Conservation (phyloP, 2,113 vertebrate species). For the Actenoides hombroni region DNA sequence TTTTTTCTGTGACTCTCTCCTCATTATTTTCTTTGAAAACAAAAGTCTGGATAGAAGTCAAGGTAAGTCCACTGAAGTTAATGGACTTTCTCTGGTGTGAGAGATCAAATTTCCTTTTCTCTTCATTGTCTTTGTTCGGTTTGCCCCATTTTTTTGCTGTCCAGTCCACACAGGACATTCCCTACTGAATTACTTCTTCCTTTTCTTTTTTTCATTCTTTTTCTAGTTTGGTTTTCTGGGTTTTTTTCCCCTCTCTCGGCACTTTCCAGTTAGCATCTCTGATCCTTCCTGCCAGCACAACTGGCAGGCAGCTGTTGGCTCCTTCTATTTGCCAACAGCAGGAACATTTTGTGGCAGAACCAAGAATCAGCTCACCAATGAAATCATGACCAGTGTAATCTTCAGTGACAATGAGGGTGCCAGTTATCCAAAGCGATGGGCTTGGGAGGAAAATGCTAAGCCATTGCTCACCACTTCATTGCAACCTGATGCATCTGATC, state of each 20-base stretch:
- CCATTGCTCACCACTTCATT: neutral
- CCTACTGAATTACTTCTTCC: neutral
- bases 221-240: neutral
- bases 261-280: neutral
- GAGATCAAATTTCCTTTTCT: neutral
- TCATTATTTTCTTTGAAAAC: conserved; percentile 7
- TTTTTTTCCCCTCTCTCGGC: neutral
- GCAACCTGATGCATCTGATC: neutral
- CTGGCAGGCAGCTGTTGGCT: neutral
- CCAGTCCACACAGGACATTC: neutral
- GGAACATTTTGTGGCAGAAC: neutral
- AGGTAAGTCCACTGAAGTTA: neutral
- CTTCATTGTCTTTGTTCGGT: neutral
- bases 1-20: neutral
- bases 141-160: neutral
- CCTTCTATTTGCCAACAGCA: neutral
- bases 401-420: neutral
- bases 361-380: neutral
- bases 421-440: neutral
- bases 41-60: neutral
- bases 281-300: neutral
- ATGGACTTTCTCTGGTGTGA: neutral
- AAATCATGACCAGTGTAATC: neutral
- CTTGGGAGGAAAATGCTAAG: neutral
- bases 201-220: neutral